Base-by-base conservation (phyloP, 2,888 invertebrate species). In the Euspilapteryx auroguttella region DNA sequence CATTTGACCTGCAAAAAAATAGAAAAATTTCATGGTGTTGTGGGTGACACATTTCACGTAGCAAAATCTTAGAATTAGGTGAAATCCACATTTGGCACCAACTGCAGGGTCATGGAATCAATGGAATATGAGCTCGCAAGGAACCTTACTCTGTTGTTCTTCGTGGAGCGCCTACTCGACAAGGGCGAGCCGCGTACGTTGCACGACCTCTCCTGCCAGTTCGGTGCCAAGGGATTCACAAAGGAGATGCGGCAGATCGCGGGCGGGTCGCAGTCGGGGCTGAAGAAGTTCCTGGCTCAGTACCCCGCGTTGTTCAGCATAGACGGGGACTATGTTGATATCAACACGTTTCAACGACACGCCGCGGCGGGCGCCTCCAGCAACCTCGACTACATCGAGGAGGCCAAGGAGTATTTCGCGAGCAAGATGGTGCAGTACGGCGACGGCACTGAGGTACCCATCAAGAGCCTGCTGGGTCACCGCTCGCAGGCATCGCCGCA, bases 161-260 rank as follows among this genome's bases (percentile, higher is more conserved):
- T 99, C 77, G 87, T 98, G 63, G 99, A 99, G 79, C 89, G 96
- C 52, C 82, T 99, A 45, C 86, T 99, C 83, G 96, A 97, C 71
- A 96, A 95, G 78, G 90, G 93, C 47, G 92, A 93, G 62, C 92
- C 95, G 39, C 83, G 97, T 61, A 94, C 95, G 41, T 82, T 98
- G 50, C 96, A 96, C 73, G 98, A 99, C 78, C 82, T 99, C 45
- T 95, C 95, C 59, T 98, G 98, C 69, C 96, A 98, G 75, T 99
- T 99, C 75, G 98, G 98, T 50, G 96, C 97, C 44, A 95, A 96
- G 68, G 97, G 94, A 43, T 99, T 99, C 73, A 96, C 98, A 13
- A 93, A 95, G 77, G 98, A 98, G 79, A 98, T 98, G 97, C 80
- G 94, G 45, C 94, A 94, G 68, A 91, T 92, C 44, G 91, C 90